Evolutionary conservation across 2,797 vertebrate species (phyloP), one percentile per base, ranked within the genome.

Genomic region (Telmatherina bonti): DNA sequence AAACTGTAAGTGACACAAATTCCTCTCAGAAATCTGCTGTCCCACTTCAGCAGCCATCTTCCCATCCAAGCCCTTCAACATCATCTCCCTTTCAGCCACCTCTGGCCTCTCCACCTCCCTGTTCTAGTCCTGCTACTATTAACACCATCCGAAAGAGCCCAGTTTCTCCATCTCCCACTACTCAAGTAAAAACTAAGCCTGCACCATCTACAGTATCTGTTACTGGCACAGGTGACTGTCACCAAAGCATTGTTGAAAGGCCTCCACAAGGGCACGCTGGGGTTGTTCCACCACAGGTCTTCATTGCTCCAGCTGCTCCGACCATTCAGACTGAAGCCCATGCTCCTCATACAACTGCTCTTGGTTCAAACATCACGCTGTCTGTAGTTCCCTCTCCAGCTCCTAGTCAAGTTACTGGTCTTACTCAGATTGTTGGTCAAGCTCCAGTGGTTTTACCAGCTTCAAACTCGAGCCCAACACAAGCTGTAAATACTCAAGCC

Each of bases 131-230:
- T 13, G 95, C 94, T 7, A 82, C 93, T 74, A 88, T 94, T 47
- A 89, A 90, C 67, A 86, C 89, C 66, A 87, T 96, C 30, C 91
- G 95, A 18, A 96, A 96, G 90, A 96, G 95, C 83, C 93, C 96
- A 38, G 87, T 96, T 65, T 95, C 96, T 18, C 93, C 95, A 3
- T 88, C 87, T 53, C 64, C 83, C 45, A 24, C 92, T 78, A 88
- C 94, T 55, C 88, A 87, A 56, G 89, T 93, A n/a, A 97, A 97
- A 92, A 92, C 85, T 66, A 97, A 96, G 84, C 91, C 94, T 57
- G 91, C 87, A 62, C 96, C 96, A 72, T 93, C 93, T 64, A 70
- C 94, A 83, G 73, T 92, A 76, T 93, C 92, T 29, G 95, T 95
- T 84, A 91, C 94, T 0, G 93, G 90, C 85, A 88, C 93, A 84